A percentile compares a stretch with the other conserved stretches of the same genome.
Evolutionary conservation across 2,113 vertebrate species (phyloP).

Genomic region (Phylloscopus trochiloides): DNA sequence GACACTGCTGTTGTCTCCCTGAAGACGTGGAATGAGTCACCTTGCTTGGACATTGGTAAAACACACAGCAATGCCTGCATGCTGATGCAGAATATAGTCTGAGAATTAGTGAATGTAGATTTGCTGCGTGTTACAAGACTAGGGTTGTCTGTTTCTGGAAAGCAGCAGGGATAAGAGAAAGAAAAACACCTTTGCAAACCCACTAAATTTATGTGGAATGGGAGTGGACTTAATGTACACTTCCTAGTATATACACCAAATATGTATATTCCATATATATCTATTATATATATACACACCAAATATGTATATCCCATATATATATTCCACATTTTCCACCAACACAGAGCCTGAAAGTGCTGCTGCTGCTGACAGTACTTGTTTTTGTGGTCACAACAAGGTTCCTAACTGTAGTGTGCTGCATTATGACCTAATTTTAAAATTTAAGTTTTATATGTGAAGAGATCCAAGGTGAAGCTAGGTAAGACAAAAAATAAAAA

Average conservation of each 20-base stretch:
- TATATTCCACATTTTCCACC: background rate
- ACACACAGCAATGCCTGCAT: background rate
- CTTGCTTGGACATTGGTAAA: background rate
- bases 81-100: fast-evolving
- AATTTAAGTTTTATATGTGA: background rate
- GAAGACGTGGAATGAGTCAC: fast-evolving
- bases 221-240: background rate
- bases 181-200: background rate
- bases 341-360: background rate
- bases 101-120: fast-evolving
- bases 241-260: background rate
- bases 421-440: background rate
- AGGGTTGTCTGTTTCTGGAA: background rate
- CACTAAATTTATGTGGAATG: background rate
- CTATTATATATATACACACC: too few species aligned
- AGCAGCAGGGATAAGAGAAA: background rate
- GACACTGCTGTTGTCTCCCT: fast-evolving
- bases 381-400: background rate
- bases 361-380: background rate
- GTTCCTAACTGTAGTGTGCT: background rate
- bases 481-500: background rate
- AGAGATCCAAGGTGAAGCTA: background rate
- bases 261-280: background rate
- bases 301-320: background rate
- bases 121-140: fast-evolving